A percentile compares a stretch with the other conserved stretches of the same genome.
Conservation (phyloP, 2,113 vertebrate genomes). For the Neodon shergylaensis region DNA sequence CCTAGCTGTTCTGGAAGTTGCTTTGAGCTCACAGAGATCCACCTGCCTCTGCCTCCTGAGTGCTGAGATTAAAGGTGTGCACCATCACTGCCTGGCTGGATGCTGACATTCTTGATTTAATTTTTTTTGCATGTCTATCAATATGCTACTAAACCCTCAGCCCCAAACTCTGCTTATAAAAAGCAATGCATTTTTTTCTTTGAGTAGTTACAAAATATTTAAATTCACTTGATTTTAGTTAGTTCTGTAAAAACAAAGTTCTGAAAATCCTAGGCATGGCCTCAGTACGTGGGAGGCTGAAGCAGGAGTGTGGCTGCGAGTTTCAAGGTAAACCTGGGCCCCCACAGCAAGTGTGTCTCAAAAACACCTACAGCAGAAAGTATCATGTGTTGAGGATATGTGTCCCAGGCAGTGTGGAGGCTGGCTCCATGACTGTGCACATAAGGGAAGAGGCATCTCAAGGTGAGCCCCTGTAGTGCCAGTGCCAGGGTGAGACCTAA, state of each 20-base stretch:
- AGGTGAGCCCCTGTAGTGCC: background rate
- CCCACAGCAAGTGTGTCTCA: background rate
- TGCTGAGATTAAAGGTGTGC: no score
- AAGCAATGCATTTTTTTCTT: conserved; percentile 9
- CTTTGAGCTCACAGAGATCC: no score
- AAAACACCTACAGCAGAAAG: background rate
- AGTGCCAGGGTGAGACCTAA: background rate
- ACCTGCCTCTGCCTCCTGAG: no score
- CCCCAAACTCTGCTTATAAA: conserved; percentile 4
- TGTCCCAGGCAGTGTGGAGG: background rate
- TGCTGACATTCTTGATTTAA: background rate
- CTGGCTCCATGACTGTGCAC: no score
- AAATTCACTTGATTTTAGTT: conserved; percentile 23
- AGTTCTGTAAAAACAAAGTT: conserved; percentile 30
- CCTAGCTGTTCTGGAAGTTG: no score
- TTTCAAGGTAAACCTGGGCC: background rate
- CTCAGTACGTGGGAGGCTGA: background rate
- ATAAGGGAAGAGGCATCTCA: background rate
- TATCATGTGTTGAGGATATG: background rate
- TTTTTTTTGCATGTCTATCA: background rate
- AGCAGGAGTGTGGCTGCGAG: background rate
- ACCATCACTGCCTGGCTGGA: background rate
- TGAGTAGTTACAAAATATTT: background rate
- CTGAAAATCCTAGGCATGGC: background rate
- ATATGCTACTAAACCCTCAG: background rate